A percentile compares a stretch with the other conserved stretches of the same genome.
phyloP scores from a whole-genome alignment of 2,797 vertebrate species.

The Lerista edwardsae region DNA sequence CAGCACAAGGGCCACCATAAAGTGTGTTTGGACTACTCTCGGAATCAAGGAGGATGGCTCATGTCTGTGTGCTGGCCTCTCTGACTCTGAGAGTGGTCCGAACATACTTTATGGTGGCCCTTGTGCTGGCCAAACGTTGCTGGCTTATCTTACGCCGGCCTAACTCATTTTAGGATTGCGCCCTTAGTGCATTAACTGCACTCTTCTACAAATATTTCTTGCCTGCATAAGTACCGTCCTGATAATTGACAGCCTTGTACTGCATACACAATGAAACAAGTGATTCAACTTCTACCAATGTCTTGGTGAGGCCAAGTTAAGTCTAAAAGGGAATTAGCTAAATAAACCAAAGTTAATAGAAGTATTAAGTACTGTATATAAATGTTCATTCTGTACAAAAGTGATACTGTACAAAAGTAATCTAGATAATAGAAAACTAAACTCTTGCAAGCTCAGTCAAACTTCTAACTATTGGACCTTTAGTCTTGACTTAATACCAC shows the following conservation, averaged over 20 bases:
- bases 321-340: not conserved
- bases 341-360: not conserved
- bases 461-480: constrained; percentile 10
- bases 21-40: too few species aligned
- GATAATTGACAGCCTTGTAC: not conserved
- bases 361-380: not conserved
- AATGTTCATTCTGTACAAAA: constrained; percentile 12
- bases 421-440: constrained; percentile 26
- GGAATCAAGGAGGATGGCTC: too few species aligned
- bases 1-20: too few species aligned
- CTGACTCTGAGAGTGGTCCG: too few species aligned
- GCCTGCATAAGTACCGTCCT: not conserved
- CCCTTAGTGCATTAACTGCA: constrained; percentile 8
- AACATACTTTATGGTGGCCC: too few species aligned
- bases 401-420: constrained; percentile 8
- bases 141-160: too few species aligned
- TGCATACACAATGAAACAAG: constrained; percentile 10
- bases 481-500: constrained; percentile 53
- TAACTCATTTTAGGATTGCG: too few species aligned
- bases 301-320: not conserved
- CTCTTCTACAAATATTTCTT: constrained; percentile 41
- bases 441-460: constrained; percentile 7
- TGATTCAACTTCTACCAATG: not conserved
- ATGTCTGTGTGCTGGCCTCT: too few species aligned
- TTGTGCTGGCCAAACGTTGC: too few species aligned